Conservation (phyloP, 2,888 invertebrate genomes). For the Leptinotarsa juncta region DNA sequence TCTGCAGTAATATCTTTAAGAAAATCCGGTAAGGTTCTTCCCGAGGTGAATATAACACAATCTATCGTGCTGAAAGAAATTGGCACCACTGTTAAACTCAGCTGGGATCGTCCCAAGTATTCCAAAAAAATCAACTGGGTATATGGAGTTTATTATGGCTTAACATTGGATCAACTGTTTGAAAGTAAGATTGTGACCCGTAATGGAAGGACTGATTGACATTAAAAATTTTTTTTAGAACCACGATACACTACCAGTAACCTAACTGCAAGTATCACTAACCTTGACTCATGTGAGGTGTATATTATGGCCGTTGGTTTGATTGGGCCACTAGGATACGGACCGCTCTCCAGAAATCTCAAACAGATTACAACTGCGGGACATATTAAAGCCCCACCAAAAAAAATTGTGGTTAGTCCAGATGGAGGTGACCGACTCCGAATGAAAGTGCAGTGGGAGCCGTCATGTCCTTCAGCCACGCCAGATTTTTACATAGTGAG, state of each 20-base stretch:
- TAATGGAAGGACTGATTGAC: too few relatives aligned
- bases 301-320: constrained; percentile 80
- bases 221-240: constrained; percentile 30
- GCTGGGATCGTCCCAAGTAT: constrained; percentile 75
- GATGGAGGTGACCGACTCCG: constrained; percentile 61
- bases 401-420: constrained; percentile 69
- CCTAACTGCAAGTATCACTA: constrained; percentile 69
- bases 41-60: constrained; percentile 66
- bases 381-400: constrained; percentile 77
- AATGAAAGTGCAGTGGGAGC: constrained; percentile 77
- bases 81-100: constrained; percentile 73
- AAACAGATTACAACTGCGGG: constrained; percentile 53
- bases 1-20: constrained; percentile 65
- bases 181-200: constrained; percentile 66
- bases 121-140: constrained; percentile 69
- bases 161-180: constrained; percentile 70
- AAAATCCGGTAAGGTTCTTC: constrained; percentile 66
- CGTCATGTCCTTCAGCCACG: constrained; percentile 72
- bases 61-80: constrained; percentile 69
- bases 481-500: constrained; percentile 71
- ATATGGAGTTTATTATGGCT: constrained; percentile 81
- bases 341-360: constrained; percentile 71
- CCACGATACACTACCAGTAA: constrained; percentile 64
- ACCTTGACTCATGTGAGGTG: constrained; percentile 78
- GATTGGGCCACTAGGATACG: constrained; percentile 73